phyloP scores from a whole-genome alignment of 2,113 vertebrate species.

The Arenaria interpres region DNA sequence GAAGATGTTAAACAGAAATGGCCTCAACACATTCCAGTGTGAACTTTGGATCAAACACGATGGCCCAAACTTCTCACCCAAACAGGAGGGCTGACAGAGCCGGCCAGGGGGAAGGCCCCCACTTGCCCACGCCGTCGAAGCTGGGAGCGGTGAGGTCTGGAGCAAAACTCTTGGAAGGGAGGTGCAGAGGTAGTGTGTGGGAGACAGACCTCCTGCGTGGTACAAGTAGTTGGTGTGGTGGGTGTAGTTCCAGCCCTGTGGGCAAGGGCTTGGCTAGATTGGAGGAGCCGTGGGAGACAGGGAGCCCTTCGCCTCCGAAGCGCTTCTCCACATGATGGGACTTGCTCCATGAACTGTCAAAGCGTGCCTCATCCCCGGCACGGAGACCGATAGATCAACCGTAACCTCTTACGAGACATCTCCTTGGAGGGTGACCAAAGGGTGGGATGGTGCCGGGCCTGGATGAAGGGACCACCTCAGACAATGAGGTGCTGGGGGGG shows the following conservation, averaged over 20 bases:
- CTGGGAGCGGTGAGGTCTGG: neutral
- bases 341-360: neutral
- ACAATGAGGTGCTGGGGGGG: neutral
- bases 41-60: neutral
- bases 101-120: neutral
- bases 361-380: fast-evolving
- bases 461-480: fast-evolving
- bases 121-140: fast-evolving
- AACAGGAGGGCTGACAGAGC: neutral
- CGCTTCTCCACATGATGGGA: fast-evolving
- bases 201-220: neutral
- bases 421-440: neutral
- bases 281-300: neutral
- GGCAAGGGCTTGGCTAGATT: neutral
- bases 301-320: neutral
- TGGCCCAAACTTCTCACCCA: neutral
- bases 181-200: fast-evolving
- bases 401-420: fast-evolving
- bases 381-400: too few species aligned
- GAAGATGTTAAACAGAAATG: too few species aligned
- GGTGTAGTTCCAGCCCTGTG: neutral
- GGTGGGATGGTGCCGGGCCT: too few species aligned
- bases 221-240: too few species aligned
- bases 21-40: neutral
- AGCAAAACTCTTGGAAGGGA: neutral